Evolutionary conservation across 2,797 vertebrate genomes (phyloP), one percentile per base, ranked within the genome.

Genomic region (Bradypus variegatus): DNA sequence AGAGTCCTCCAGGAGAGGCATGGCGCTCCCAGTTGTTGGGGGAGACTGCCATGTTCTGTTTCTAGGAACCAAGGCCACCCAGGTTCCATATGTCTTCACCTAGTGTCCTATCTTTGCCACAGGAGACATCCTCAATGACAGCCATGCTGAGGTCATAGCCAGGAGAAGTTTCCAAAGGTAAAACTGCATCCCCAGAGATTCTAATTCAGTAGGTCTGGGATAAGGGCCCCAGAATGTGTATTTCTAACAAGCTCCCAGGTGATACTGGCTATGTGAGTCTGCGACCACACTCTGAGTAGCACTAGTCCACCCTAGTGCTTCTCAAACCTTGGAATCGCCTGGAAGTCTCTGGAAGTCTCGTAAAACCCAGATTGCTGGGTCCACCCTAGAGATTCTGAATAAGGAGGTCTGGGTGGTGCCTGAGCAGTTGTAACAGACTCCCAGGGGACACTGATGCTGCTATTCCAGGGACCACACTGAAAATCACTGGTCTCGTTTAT

Each of bases 101-200:
- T 62, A 19, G 33, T 94, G 25, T 93, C 81, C 64, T 93, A 18
- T 96, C 91, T 94, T 88, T 95, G 92, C 50, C 94, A 50, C 95
- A 99, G 99, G 99, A 91, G 98, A 99, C 23, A 31, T 99, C 9
- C 97, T 99, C 67, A 99, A 99, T 67, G 99, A 99, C 97, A 99
- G 99, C 95, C 99, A 99, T 18, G 99, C 99, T 19, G 99, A 99
- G 94, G 95, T 99, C 95, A 97, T 99, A 76, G 98, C 99, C 92
- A 98, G 98, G 88, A 98, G 99, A 85, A 98, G 99, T 72, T 98
- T 99, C 95, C 96, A 99, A 95, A 98, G 99, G 99, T 99, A 95
- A 97, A 96, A 2, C 64, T 70, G 33, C 18, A n/a, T 62, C 31
- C 48, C 73, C 29, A 72, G 13, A 84, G 36, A 88, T 11, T 69